Evolutionary conservation across 2,888 invertebrate genomes (phyloP), one percentile per base, ranked within the genome.

Genomic region (Aethes cnicana): DNA sequence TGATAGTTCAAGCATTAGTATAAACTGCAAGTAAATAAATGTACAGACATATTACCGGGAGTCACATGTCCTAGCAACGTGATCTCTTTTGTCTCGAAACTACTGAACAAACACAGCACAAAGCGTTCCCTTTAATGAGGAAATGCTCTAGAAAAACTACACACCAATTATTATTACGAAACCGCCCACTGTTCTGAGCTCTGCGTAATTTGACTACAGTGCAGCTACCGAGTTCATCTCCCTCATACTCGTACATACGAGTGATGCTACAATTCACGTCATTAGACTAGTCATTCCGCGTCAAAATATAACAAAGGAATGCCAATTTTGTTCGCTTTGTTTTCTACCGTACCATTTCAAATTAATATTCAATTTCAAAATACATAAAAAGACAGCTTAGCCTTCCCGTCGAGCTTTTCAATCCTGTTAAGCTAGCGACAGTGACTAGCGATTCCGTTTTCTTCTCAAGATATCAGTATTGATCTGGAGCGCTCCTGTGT

Each of bases 81-180:
- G 57, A 58, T 55, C 53, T 65, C 75, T 72, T 75, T 76, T 75
- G 74, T 78, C 64, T 68, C 62, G 57, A 54, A 66, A 62, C 64
- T 58, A 68, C 60, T 63, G 59, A 61, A 67, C 65, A 62, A 62
- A 59, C 69, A 58, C 50, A 61, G 49, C 47, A 72, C 69, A 79
- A 76, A 74, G 72, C 72, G 77, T 69, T 69, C 72, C 67, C 64
- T 77, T 78, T 84, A 87, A 89, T 84, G 80, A 87, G 87, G 87
- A 87, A 88, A 78, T 81, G 86, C 77, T 84, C 87, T 76, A 88
- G 78, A 86, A 86, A 83, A 81, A 78, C 75, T 69, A 72, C 67
- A 66, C 63, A 63, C 68, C 74, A 74, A 80, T 82, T 81, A 80
- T 77, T 68, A 71, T 84, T 81, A 78, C 74, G 72, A 75, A 82